phyloP scores from a whole-genome alignment of 2,113 vertebrate genomes.

The Tiliqua scincoides region DNA sequence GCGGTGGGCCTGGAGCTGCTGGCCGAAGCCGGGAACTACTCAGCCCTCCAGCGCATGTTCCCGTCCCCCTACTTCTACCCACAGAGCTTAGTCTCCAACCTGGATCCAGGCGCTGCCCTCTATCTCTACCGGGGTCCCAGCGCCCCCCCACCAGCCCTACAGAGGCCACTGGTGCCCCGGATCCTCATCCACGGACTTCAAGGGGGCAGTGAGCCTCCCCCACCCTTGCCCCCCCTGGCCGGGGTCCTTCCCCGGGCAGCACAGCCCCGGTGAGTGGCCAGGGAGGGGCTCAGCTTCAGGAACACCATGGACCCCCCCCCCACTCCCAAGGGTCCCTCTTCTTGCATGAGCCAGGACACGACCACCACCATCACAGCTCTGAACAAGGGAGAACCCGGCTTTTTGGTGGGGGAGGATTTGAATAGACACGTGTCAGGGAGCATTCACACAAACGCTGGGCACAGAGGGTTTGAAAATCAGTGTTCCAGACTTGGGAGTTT shows the following conservation, averaged over 20 bases:
- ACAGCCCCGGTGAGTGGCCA: constrained; percentile 89
- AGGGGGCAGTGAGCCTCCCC: constrained; percentile 88
- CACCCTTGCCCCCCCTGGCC: constrained; percentile 87
- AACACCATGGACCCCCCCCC: not conserved
- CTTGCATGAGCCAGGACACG: not conserved
- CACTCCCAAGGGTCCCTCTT: too few species aligned
- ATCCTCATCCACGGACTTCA: constrained; percentile 96
- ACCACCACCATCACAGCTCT: not conserved
- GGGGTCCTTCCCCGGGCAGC: constrained; percentile 88
- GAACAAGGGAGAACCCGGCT: not conserved
- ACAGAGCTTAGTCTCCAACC: constrained; percentile 93
- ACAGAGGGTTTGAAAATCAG: too few species aligned
- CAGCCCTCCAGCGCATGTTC: constrained; percentile 96
- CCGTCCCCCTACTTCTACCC: constrained; percentile 98
- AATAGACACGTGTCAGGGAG: not conserved
- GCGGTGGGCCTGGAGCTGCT: constrained; percentile 95
- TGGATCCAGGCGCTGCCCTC: constrained; percentile 94
- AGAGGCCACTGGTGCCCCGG: constrained; percentile 92
- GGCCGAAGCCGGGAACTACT: constrained; percentile 96
- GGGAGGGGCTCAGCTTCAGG: not conserved
- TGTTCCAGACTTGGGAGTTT: too few species aligned
- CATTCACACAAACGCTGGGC: not conserved
- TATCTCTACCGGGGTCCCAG: constrained; percentile 95
- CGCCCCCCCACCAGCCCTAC: constrained; percentile 89
- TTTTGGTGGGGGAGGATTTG: not conserved